These are phyloP conservation scores for Stenichneumon culpator DNA, from an alignment of 2,888 invertebrate species.

Conservation along the genomic window DNA sequence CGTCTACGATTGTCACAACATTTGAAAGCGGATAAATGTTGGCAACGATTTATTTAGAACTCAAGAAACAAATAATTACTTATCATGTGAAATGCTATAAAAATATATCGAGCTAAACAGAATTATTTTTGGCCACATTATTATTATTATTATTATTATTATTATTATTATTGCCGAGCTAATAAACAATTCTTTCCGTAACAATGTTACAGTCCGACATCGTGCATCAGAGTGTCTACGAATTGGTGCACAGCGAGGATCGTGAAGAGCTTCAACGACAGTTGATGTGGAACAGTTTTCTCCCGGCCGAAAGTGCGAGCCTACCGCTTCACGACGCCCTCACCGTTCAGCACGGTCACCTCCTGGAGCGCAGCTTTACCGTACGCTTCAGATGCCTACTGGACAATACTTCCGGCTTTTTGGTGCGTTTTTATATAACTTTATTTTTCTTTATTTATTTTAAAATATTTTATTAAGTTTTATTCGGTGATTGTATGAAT, in stretches of 20 bases:
- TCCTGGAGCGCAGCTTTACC: slow-evolving; percentile 98
- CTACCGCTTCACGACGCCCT: slow-evolving; percentile 95
- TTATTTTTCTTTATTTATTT: neutral
- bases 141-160: neutral
- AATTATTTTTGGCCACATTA: no score
- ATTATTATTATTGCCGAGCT: neutral
- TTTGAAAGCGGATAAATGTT: no score
- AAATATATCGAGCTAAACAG: no score
- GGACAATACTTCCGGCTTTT: slow-evolving; percentile 99
- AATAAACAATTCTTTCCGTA: slow-evolving; percentile 13
- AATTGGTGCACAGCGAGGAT: slow-evolving; percentile 99
- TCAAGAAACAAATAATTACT: no score
- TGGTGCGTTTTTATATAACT: slow-evolving; percentile 90
- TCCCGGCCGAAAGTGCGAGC: slow-evolving; percentile 92
- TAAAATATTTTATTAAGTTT: neutral
- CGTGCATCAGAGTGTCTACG: slow-evolving; percentile 99
- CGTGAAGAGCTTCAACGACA: slow-evolving; percentile 98
- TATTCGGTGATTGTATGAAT: neutral
- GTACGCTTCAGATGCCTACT: slow-evolving; percentile 99
- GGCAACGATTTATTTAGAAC: no score
- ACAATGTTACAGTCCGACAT: slow-evolving; percentile 96
- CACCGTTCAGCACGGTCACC: slow-evolving; percentile 94
- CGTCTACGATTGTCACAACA: no score
- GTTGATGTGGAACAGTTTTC: slow-evolving; percentile 97
- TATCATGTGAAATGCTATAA: no score